Conservation (phyloP, 2,888 invertebrate species). For the Heteropelma amictum region DNA sequence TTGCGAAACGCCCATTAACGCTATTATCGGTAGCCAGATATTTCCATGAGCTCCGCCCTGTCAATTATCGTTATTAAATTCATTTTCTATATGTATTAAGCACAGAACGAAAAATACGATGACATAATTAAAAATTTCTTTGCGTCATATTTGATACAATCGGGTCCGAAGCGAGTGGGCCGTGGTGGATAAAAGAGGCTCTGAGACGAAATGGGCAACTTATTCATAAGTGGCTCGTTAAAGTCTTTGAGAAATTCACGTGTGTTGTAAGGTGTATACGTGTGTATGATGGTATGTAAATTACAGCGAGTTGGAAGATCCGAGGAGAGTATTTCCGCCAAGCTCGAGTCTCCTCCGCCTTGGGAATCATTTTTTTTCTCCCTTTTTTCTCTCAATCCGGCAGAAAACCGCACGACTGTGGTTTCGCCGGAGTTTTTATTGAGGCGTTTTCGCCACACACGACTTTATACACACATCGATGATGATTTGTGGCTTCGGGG, state of each 20-base stretch:
- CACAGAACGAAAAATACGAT: too few relatives aligned
- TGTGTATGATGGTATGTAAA: slow-evolving; percentile 67
- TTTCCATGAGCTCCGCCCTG: too few relatives aligned
- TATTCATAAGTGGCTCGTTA: slow-evolving; percentile 21
- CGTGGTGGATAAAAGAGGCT: background rate
- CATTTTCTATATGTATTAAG: too few relatives aligned
- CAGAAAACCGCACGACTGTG: slow-evolving; percentile 62
- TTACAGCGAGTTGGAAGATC: slow-evolving; percentile 57
- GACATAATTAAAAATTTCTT: too few relatives aligned
- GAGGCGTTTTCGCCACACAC: slow-evolving; percentile 48
- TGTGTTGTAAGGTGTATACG: too few relatives aligned
- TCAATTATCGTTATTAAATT: too few relatives aligned
- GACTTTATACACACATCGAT: too few relatives aligned
- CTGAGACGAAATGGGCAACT: background rate
- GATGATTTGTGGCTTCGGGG: slow-evolving; percentile 39
- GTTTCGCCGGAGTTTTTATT: slow-evolving; percentile 56
- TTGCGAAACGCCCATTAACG: too few relatives aligned
- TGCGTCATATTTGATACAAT: background rate
- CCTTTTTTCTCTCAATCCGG: too few relatives aligned
- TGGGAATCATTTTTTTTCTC: slow-evolving; percentile 55
- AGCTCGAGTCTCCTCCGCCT: slow-evolving; percentile 24
- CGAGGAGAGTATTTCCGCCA: slow-evolving; percentile 23
- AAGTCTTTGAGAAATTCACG: slow-evolving; percentile 9
- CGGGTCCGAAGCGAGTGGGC: background rate
- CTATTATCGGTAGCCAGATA: too few relatives aligned